A percentile compares a stretch with the other conserved stretches of the same genome.
Evolutionary conservation across 2,797 vertebrate species (phyloP).

Genomic region (Decapterus maruadsi): DNA sequence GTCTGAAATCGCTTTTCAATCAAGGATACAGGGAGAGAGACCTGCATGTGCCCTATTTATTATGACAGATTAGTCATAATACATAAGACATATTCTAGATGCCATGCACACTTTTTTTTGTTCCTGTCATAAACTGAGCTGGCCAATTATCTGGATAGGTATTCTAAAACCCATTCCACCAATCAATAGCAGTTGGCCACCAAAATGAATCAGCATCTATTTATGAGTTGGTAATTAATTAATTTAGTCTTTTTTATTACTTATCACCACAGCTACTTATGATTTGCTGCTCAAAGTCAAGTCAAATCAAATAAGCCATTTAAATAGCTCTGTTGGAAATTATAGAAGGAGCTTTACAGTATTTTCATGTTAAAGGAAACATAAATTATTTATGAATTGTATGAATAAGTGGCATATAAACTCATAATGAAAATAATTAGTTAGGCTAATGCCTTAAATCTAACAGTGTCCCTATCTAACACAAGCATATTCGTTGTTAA

Average conservation of each 20-base stretch:
- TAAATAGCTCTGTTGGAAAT: neutral
- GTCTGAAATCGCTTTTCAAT: slow-evolving; percentile 12
- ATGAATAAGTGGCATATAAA: neutral
- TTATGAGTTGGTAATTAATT: neutral
- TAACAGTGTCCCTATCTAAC: neutral
- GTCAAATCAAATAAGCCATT: neutral
- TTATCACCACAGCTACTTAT: neutral
- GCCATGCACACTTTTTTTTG: no score
- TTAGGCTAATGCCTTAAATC: neutral
- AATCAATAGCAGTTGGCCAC: neutral
- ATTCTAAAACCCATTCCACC: neutral
- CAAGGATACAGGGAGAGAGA: slow-evolving; percentile 10
- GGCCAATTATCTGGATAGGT: neutral
- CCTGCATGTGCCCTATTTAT: neutral
- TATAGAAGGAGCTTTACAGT: neutral
- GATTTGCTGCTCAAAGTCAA: neutral
- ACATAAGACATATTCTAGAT: no score
- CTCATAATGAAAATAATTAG: neutral
- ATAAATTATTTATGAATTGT: neutral
- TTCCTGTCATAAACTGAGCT: neutral
- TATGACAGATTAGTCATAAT: neutral
- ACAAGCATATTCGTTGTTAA: no score
- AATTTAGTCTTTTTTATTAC: no score
- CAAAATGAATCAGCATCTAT: neutral
- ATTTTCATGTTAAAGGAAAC: neutral